A percentile compares a stretch with the other conserved stretches of the same genome.
These are phyloP conservation scores for Agapornis roseicollis DNA, from an alignment of 2,113 vertebrate genomes.

Conservation along the genomic window DNA sequence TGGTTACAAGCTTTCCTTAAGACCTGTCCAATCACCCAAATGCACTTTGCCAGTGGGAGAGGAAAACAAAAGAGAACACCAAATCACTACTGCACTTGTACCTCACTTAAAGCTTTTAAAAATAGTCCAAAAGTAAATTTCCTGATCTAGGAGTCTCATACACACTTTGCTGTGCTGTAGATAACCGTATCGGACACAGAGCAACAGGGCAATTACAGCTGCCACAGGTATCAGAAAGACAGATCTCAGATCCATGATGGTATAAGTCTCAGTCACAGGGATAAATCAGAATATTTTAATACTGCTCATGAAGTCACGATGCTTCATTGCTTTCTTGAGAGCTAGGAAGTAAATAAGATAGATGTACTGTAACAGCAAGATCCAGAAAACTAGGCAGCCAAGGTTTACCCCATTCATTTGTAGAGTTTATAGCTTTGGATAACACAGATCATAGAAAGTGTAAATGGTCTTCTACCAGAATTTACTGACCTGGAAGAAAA, in stretches of 20 bases:
- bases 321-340: slow-evolving; percentile 33
- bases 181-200: neutral
- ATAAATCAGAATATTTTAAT: slow-evolving; percentile 49
- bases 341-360: slow-evolving; percentile 38
- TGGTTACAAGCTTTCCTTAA: neutral
- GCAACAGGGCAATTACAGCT: neutral
- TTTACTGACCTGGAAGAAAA: slow-evolving; percentile 61
- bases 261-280: neutral
- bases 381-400: neutral
- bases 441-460: slow-evolving; percentile 4
- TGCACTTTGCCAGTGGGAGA: neutral
- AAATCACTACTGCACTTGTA: neutral
- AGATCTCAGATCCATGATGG: neutral
- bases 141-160: neutral
- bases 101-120: neutral
- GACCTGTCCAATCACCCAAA: neutral
- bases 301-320: neutral
- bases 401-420: slow-evolving; percentile 38
- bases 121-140: neutral
- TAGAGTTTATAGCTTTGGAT: slow-evolving; percentile 47
- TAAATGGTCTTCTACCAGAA: slow-evolving; percentile 50
- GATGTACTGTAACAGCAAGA: neutral
- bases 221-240: neutral
- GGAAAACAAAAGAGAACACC: neutral
- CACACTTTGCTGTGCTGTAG: neutral